Percentiles rank a stretch among this genome's conserved stretches.
These are phyloP conservation scores for Pantherophis alleghaniensis DNA, from an alignment of 2,797 vertebrate genomes.

Conservation along the genomic window DNA sequence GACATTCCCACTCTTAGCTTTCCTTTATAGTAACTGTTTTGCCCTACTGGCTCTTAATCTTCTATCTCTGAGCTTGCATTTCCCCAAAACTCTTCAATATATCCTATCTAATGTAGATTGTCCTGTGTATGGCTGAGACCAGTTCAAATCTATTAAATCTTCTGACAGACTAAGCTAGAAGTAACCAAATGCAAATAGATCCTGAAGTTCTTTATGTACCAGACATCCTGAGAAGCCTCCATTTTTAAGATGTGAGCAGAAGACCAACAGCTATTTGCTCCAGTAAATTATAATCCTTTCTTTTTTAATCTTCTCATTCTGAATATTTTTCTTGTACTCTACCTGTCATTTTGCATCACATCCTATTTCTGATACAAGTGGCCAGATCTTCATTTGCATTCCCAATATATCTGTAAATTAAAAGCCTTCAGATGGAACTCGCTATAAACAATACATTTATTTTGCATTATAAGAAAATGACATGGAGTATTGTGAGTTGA, in stretches of 20 bases:
- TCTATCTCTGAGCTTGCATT: not conserved
- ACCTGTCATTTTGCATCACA: not conserved
- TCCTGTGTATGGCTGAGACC: not conserved
- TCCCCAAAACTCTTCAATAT: not conserved
- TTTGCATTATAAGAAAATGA: not conserved
- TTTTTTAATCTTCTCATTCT: not conserved
- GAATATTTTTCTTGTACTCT: not conserved
- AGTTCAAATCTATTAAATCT: not conserved
- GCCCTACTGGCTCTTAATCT: not conserved
- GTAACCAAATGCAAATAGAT: not conserved
- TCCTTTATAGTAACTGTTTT: not conserved
- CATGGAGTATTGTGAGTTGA: not conserved
- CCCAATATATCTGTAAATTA: not conserved
- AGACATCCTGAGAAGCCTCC: not conserved
- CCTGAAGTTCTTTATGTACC: not conserved
- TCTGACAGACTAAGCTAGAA: not conserved
- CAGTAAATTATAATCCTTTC: not conserved
- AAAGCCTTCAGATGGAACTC: not conserved
- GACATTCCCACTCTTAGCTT: not conserved
- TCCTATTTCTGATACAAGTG: not conserved
- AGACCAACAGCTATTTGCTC: not conserved
- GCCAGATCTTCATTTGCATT: not conserved
- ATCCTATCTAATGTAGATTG: not conserved
- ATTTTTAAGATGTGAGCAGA: not conserved
- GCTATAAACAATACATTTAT: not conserved